Base-by-base conservation (phyloP, 2,888 invertebrate genomes). In the Chrysodeixis includens region DNA sequence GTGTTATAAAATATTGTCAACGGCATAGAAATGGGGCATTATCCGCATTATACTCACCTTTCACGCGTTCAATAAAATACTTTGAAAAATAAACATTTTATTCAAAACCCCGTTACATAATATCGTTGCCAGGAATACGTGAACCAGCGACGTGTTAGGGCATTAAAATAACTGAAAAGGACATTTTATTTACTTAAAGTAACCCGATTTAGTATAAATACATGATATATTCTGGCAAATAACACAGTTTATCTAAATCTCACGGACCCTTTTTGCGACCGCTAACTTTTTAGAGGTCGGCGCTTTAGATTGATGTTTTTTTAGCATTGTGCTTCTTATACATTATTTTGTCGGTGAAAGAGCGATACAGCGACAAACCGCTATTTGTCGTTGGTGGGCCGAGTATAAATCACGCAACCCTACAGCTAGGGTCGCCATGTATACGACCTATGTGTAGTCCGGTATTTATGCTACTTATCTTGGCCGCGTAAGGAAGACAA, bases 311-410 rank as follows among this genome's bases (percentile, higher is more conserved):
- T 79, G 80, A 81, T 81, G 81, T 74, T 86, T 87, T 74, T 88
- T 86, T 84, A 85, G 78, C 82, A 81, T 82, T 85, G 83, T 84
- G 78, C 76, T 81, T 84, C 84, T 85, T 88, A 89, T 88, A 91
- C 89, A 89, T 92, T 92, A 91, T 92, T 92, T 90, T 84, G 84
- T 87, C 86, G 86, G 88, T 87, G 86, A 89, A 90, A 90, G 91
- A 91, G 89, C 91, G 91, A 92, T 92, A 90, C 88, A 86, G 87
- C 90, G 91, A 92, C 91, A 92, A 92, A 92, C 93, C 92, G 91
- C 92, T 93, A 93, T 93, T 94, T 94, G 92, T 94, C 92, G 93
- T 92, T 83, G 87, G 87, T 84, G 86, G 89, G 86, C 86, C 85
- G 83, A 80, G 86, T 88, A 92, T 93, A 93, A 93, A 93, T 94